phyloP scores from a whole-genome alignment of 2,888 invertebrate species.

The Myopa tessellatipennis region DNA sequence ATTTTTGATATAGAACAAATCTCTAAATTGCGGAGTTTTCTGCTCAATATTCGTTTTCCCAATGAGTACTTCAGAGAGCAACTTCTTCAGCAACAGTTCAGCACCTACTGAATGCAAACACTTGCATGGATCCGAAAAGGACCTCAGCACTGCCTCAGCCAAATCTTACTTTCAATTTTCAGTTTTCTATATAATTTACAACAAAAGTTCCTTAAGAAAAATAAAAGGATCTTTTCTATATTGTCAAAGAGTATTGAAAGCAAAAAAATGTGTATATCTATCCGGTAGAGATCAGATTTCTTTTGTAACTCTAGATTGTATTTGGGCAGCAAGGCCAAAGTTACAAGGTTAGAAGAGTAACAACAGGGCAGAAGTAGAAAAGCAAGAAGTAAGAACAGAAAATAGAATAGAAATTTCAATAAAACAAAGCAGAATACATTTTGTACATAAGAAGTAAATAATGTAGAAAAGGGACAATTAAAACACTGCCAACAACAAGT shows the following conservation, averaged over 20 bases:
- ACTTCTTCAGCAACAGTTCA: neutral
- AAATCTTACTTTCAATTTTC: conserved; percentile 19
- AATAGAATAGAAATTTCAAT: conserved; percentile 8
- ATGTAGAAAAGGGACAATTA: neutral
- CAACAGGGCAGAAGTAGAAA: conserved; percentile 14
- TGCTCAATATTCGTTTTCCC: too few relatives aligned
- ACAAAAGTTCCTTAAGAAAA: neutral
- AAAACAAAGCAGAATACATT: conserved; percentile 20
- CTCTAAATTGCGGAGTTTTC: too few relatives aligned
- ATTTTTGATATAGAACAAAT: too few relatives aligned
- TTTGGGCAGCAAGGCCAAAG: conserved; percentile 3
- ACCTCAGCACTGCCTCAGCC: conserved; percentile 18
- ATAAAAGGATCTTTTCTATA: neutral
- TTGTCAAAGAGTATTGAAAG: conserved; percentile 4
- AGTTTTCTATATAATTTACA: conserved; percentile 25
- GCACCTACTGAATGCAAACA: conserved; percentile 4
- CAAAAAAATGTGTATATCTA: neutral
- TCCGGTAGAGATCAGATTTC: conserved; percentile 39
- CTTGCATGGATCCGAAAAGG: neutral
- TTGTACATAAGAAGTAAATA: conserved; percentile 5
- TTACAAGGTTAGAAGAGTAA: conserved; percentile 23
- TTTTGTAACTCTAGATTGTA: conserved; percentile 28
- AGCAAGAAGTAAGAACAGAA: conserved; percentile 41
- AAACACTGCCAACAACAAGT: neutral
- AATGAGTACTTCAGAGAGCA: too few relatives aligned